Conservation (phyloP, 2,113 vertebrate genomes). For the Daboia siamensis region DNA sequence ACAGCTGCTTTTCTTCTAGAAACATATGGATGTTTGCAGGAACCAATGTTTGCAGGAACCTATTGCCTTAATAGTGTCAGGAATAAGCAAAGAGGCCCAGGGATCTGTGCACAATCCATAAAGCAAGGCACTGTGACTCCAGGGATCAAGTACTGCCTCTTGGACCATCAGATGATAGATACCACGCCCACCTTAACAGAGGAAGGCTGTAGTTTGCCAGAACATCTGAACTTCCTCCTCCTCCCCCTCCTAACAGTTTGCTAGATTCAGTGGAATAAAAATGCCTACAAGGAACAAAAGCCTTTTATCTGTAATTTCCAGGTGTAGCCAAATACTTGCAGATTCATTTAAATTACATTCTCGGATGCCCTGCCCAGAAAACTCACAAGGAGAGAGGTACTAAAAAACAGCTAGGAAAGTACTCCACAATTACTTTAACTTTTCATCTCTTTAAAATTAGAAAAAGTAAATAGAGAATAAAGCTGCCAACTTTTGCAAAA, state of each 20-base stretch:
- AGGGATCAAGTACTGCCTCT: neutral
- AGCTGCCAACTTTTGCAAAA: neutral
- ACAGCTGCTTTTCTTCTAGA: neutral
- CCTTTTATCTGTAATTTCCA: constrained; percentile 2
- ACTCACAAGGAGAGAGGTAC: fast-evolving
- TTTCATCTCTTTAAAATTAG: fast-evolving
- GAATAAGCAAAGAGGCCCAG: neutral
- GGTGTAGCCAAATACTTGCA: neutral
- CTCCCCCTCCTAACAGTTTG: neutral
- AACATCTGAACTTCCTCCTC: neutral
- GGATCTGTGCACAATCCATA: neutral
- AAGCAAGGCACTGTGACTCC: neutral
- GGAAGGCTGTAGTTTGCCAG: neutral
- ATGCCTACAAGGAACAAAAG: neutral
- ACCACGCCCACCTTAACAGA: neutral
- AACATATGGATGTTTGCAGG: neutral
- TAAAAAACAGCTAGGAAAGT: fast-evolving
- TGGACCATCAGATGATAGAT: neutral
- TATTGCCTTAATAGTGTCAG: neutral
- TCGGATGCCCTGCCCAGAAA: neutral
- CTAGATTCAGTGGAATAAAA: neutral
- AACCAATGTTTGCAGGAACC: neutral
- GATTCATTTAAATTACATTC: neutral
- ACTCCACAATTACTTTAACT: neutral
- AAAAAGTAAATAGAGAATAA: neutral